Base-by-base conservation (phyloP, 2,888 invertebrate species). In the Xylota segnis region DNA sequence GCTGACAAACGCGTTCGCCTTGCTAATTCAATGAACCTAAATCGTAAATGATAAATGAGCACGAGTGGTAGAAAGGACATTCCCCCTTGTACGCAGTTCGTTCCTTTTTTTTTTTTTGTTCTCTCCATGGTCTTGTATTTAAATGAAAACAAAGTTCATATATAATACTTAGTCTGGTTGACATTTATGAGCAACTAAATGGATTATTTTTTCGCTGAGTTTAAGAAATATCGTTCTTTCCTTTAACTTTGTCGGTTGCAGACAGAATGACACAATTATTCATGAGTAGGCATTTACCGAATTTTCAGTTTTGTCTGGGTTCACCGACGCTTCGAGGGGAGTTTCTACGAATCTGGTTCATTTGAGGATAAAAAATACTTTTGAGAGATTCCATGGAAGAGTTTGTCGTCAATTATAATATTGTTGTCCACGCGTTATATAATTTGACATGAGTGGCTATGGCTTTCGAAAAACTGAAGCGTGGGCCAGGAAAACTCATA, bases 21-120 rank as follows among this genome's bases (percentile, higher is more conserved):
- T 59, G 40, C 50, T 65, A 65, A 79, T 66, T 72, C 79, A 79
- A 72, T 72, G 72, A 79, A 72, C 72, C 79, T 58, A 59, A 79
- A 79, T 66, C 79, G 66, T 79, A 72, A 65, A 79, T 79, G 79
- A 72, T 72, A 72, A 79, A 79, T 65, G 79, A 79, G 40, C 59
- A 29, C 32, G 43, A 65, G 40, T 56, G 37, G 9, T 43, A 18
- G 63, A 70, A 45, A 56, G 16, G 54, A 37, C 37, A 37, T 27
- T 45, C n/a, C 47, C 47, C 37, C 50, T 9, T 63, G 23, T 75
- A 75, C 56, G 68, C 61, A 40, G 63, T 70, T 61, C 7, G 23
- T 23, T n/a, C n/a, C n/a, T n/a, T n/a, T 37, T 56, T 27, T 43
- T 47, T n/a, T 16, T 23, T 23, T 3, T 23, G 27, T 56, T 27